These are phyloP conservation scores for Gila orcuttii DNA, from an alignment of 2,113 vertebrate genomes.

Conservation along the genomic window DNA sequence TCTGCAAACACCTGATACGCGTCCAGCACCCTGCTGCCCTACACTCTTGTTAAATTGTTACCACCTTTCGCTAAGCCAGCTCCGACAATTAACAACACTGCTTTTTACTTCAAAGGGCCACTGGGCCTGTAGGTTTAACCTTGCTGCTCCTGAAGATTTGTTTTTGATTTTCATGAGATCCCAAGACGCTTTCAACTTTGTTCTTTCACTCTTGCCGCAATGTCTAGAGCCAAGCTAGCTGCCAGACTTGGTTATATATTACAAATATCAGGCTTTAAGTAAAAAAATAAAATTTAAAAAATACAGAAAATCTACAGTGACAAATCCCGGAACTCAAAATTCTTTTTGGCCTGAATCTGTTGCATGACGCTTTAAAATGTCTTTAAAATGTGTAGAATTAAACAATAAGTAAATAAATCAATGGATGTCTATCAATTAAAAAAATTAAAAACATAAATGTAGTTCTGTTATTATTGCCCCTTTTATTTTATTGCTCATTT, in stretches of 20 bases:
- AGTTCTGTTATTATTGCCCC: not conserved
- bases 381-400: not conserved
- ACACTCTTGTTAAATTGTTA: constrained; percentile 97
- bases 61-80: constrained; percentile 94
- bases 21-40: constrained; percentile 78
- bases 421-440: too few species aligned
- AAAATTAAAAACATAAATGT: too few species aligned
- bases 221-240: constrained; percentile 21
- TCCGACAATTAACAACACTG: constrained; percentile 94
- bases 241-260: constrained; percentile 29
- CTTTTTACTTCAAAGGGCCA: constrained; percentile 90
- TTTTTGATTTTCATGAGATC: constrained; percentile 77
- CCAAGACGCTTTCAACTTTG: constrained; percentile 86
- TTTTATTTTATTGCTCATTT: constrained; percentile 2
- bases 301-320: not conserved
- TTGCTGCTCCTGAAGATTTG: constrained; percentile 78
- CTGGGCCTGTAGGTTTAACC: constrained; percentile 88
- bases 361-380: not conserved
- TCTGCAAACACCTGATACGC: constrained; percentile 97
- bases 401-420: not conserved
- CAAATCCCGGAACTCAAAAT: constrained; percentile 9
- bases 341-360: not conserved
- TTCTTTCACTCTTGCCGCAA: constrained; percentile 24
- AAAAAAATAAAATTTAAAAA: not conserved
- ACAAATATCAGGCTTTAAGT: not conserved